Evolutionary conservation across 2,888 invertebrate genomes (phyloP).

Genomic region (Harmothoe impar): DNA sequence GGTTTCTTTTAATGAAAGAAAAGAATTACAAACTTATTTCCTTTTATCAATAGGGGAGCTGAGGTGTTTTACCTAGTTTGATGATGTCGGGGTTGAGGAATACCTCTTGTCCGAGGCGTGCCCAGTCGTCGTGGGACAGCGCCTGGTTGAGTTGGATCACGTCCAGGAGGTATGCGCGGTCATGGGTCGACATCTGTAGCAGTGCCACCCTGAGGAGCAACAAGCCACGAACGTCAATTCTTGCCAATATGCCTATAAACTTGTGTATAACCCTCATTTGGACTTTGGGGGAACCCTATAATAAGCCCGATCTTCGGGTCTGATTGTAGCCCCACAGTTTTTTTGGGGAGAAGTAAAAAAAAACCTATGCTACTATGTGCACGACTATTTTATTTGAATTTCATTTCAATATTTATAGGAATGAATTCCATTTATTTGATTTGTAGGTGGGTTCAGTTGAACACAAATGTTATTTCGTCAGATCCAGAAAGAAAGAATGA

Average conservation of each 20-base stretch:
- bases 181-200: constrained; percentile 91
- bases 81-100: constrained; percentile 86
- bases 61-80: constrained; percentile 85
- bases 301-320: too few relatives aligned
- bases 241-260: neutral
- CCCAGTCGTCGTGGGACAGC: constrained; percentile 76
- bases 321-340: too few relatives aligned
- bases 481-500: too few relatives aligned
- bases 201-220: constrained; percentile 79
- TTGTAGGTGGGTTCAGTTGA: too few relatives aligned
- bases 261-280: neutral
- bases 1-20: too few relatives aligned
- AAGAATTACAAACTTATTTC: too few relatives aligned
- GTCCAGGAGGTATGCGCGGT: constrained; percentile 91
- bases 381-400: too few relatives aligned
- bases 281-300: neutral
- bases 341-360: too few relatives aligned
- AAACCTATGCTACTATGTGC: too few relatives aligned
- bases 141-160: constrained; percentile 87
- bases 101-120: constrained; percentile 72
- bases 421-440: too few relatives aligned
- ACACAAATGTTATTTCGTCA: too few relatives aligned
- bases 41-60: neutral
- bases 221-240: neutral
- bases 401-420: too few relatives aligned